Base-by-base conservation (phyloP, 2,797 vertebrate species). In the Lates japonicus region DNA sequence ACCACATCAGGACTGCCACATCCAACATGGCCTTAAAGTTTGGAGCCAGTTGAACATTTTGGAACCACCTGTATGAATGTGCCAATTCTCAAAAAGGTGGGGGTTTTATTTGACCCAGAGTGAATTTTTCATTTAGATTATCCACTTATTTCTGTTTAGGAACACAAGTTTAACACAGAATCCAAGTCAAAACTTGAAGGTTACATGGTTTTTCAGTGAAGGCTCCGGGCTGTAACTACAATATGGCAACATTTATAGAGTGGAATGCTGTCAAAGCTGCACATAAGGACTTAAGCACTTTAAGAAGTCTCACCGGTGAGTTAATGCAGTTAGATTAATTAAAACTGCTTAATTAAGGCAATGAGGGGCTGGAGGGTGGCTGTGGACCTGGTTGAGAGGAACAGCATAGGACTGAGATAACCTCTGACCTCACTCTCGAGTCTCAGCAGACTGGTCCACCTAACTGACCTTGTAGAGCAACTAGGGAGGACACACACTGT, bases 331-430 rank as follows among this genome's bases (percentile, higher is more conserved):
- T 81, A 74, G 81, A 87, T 93, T 94, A 93, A 95, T 93, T 93
- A 93, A 93, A 91, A 81, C 71, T 84, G 70, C 74, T 93, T 94
- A 90, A 94, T 95, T 93, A 93, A 94, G 87, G 75, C 70, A 66
- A 54, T 59, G 80, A 86, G 61, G 74, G 86, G 87, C 81, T 73
- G 65, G 31, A 57, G 80, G 61, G 66, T 62, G 73, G 22, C 80
- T 78, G 54, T 65, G 71, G 78, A 84, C 61, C 61, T 66, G 76
- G 41, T 76, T 74, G 52, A 70, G 77, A 84, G 72, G 74, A 88
- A 83, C 59, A 83, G 80, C 73, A 76, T 37, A 70, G 70, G 60
- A 81, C 55, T 42, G 44, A 52, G 90, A 94, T 94, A 94, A 94
- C 91, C 88, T 82, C 76, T 76, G 85, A 90, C 85, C 87, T 63